Evolutionary conservation across 2,113 vertebrate species (phyloP), one percentile per base, ranked within the genome.

Genomic region (Protobothrops flavoviridis): DNA sequence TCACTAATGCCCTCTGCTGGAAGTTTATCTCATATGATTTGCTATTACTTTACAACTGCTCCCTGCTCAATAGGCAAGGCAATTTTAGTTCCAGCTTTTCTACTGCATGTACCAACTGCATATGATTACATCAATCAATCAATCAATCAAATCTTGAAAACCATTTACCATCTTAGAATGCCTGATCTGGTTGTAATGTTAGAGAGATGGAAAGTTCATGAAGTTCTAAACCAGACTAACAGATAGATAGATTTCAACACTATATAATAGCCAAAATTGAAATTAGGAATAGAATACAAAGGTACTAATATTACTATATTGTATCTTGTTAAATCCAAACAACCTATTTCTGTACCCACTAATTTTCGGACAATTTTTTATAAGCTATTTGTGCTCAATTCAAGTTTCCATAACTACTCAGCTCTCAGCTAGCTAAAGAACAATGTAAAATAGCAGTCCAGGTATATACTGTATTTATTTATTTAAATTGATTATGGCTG

Each of bases 361-460:
- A 21, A 81, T 81, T 81, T 81, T 7, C 15, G 33, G n/a, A 39
- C 2, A 81, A 43, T 39, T 81, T 17, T 81, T 21, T 20, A 81
- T 43, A 81, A 81, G 33, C 74, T 7, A 39, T 81, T 21, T 81
- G 74, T 81, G 33, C 1, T 33, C 33, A 81, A 9, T 17, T 81
- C 15, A 81, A 43, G n/a, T 94, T 94, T 86, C 92, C 92, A 50
- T 86, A 74, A 61, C 86, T 92, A 17, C 53, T 88, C 91, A 10
- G 11, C 57, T 88, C 64, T 89, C 39, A 88, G 2, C 39, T 74
- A 21, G 0, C 33, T 74, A 24, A 50, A 21, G 4, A 90, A 20
- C 57, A 90, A n/a, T 48, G 26, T 15, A 64, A 21, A 88, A 39
- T 17, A 87, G 24, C 29, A 87, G 33, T 81, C 6, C 69, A 81